Conservation (phyloP, 2,797 vertebrate genomes). For the Etheostoma nigrum region DNA sequence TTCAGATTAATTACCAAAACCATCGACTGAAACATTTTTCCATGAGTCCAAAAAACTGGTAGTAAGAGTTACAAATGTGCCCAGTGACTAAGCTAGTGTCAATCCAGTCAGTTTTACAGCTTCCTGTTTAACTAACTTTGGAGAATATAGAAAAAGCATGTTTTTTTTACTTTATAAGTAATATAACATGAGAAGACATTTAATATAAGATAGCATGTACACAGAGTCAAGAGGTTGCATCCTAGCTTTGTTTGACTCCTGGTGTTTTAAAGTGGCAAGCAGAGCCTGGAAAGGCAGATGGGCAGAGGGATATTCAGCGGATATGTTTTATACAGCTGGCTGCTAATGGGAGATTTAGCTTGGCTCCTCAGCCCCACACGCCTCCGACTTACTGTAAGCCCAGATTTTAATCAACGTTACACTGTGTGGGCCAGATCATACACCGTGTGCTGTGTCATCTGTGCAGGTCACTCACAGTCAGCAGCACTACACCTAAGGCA, state of each 20-base stretch:
- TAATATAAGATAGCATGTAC: not conserved
- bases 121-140: not conserved
- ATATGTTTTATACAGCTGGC: constrained; percentile 52
- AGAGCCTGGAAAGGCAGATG: constrained; percentile 49
- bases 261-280: constrained; percentile 37
- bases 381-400: constrained; percentile 52
- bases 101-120: not conserved
- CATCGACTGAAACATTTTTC: no score
- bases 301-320: constrained; percentile 39
- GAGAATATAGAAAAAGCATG: not conserved
- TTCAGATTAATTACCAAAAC: not conserved
- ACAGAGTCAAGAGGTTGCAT: not conserved
- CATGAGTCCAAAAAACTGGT: not conserved
- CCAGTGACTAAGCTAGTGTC: not conserved
- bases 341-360: constrained; percentile 53
- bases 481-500: constrained; percentile 27
- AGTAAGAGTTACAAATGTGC: not conserved
- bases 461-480: constrained; percentile 26
- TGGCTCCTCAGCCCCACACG: constrained; percentile 30
- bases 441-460: constrained; percentile 29
- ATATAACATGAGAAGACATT: not conserved
- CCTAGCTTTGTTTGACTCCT: constrained; percentile 13
- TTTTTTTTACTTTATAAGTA: not conserved
- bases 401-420: constrained; percentile 61
- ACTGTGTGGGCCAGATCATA: constrained; percentile 22